Base-by-base conservation (phyloP, 1,140 invertebrate genomes). In the Aphelinus atriplicis region DNA sequence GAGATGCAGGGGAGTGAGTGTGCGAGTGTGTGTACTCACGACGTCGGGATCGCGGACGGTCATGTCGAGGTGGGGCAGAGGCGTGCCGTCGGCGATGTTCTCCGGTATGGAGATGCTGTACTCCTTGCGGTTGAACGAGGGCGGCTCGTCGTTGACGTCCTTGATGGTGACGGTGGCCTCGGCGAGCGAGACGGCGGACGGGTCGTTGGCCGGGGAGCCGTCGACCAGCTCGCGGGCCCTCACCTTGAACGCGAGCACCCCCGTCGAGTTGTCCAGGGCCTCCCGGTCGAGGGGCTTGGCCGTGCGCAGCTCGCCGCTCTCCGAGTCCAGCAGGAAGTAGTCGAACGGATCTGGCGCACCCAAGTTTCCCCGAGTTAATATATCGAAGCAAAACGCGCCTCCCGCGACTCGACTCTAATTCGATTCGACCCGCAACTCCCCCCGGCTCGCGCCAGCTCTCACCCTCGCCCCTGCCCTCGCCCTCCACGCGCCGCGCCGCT, bases 111-210 rank as follows among this genome's bases (percentile, higher is more conserved):
- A 91, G 5, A 96, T 93, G 57, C 88, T 90, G 85, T 96, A 97
- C 82, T 96, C 95, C 53, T 92, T 90, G 56, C 90, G 89, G 87
- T 95, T 95, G 85, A 96, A 96, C 10, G 89, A 87, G 0, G 97
- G 97, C 0, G 96, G 92, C 79, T 96, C 95, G 85, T 99, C 97
- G 86, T 98, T 98, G 1, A 98, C 95, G 87, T 98, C 97, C 81
- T 92, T 92, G 76, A 98, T 94, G 45, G 94, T 96, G 9, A 98
- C 91, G 0, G 92, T 95, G 7, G 95, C 92, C 58, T 93, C 91
- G 1, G 93, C 91, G 6, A 89, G 89, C 3, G 93, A 90, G 9
- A 91, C 90, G 0, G 93, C 93, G 43, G 91, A 82, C 3, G 91
- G 82, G 79, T 94, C 93, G 80, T 93, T 90, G 3, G 91, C 87